Base-by-base conservation (phyloP, 37 sponge, comb jelly and placozoan genomes). In the Aphrocallistes beatrix region DNA sequence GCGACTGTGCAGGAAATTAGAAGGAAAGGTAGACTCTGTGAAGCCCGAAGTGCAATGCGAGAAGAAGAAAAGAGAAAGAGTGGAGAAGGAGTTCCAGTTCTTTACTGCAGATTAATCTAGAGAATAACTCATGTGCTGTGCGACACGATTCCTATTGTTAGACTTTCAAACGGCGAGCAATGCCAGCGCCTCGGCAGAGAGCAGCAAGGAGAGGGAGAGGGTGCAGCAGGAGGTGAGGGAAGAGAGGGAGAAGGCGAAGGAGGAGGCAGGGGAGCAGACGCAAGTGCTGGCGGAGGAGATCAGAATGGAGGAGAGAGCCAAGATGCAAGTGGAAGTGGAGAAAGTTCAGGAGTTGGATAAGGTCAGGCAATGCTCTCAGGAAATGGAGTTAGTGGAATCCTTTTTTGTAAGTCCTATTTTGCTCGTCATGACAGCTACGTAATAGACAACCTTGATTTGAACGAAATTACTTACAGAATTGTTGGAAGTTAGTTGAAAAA, bases 221-320 rank as follows among this genome's bases (percentile, higher is more conserved):
- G n/a, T 60, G 34, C 75, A 60, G n/a, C 75, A 60, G 8, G n/a
- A 60, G n/a, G 75, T 30, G 25, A 3, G 34, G 8, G 75, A 60
- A 13, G 75, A 60, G 75, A 19, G 10, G 75, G 75, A 60, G 75
- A 60, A 13, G 8, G 8, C 75, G 10, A 60, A 13, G n/a, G 34
- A 19, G 25, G 34, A 1, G 28, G 10, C 75, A 3, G n/a, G 75
- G 1, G 3, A 60, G 75, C 28, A 60, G 8, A 25, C 75, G 25
- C 75, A 60, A 6, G 75, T 1, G 10, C 6, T 60, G 75, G n/a
- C 34, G 8, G 75, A 60, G 3, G 75, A 60, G 75, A 28, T 60
- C n/a, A 60, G 21, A 60, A 60, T 60, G 75, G n/a, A 60, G 34
- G 75, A 60, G 75, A 60, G 75, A 60, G 75, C 75, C n/a, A 60